These are phyloP conservation scores for Xiphydria camelus DNA, from an alignment of 2,888 invertebrate species.

Conservation along the genomic window DNA sequence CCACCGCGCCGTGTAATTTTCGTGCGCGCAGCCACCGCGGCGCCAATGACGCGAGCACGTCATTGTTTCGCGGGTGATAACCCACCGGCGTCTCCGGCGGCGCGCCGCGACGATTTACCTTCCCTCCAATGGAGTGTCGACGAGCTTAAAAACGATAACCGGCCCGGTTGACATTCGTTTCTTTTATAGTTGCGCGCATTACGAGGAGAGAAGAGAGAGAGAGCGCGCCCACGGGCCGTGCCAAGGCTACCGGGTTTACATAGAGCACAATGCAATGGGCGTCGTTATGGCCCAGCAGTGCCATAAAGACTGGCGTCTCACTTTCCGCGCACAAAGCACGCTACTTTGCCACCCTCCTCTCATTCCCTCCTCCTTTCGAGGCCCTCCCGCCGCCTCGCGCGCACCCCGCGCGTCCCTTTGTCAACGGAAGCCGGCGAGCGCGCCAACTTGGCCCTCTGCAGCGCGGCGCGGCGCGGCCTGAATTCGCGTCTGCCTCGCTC, in stretches of 20 bases:
- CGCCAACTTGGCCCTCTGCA: constrained; percentile 7
- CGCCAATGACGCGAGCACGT: too few species aligned
- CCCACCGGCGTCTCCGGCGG: too few species aligned
- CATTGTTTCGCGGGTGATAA: too few species aligned
- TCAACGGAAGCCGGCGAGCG: not conserved
- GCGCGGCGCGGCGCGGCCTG: not conserved
- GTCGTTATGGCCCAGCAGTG: constrained; percentile 41
- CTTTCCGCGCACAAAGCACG: constrained; percentile 40
- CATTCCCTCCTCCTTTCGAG: constrained; percentile 2
- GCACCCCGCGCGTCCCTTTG: not conserved
- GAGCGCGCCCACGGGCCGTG: constrained; percentile 18
- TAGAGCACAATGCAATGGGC: constrained; percentile 38
- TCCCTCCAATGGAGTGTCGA: not conserved
- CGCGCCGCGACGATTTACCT: too few species aligned
- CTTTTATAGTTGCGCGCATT: constrained; percentile 36
- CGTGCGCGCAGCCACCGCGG: too few species aligned
- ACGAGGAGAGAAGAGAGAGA: constrained; percentile 12
- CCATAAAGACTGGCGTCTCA: constrained; percentile 43
- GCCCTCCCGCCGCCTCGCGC: not conserved
- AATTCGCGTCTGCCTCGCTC: constrained; percentile 2
- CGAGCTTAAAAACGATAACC: constrained; percentile 18
- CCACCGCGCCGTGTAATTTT: too few species aligned
- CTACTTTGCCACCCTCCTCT: constrained; percentile 35
- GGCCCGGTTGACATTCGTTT: constrained; percentile 33
- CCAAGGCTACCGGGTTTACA: constrained; percentile 35